Conservation (phyloP, 2,888 invertebrate genomes). For the Drosophila nr. perissopoda region DNA sequence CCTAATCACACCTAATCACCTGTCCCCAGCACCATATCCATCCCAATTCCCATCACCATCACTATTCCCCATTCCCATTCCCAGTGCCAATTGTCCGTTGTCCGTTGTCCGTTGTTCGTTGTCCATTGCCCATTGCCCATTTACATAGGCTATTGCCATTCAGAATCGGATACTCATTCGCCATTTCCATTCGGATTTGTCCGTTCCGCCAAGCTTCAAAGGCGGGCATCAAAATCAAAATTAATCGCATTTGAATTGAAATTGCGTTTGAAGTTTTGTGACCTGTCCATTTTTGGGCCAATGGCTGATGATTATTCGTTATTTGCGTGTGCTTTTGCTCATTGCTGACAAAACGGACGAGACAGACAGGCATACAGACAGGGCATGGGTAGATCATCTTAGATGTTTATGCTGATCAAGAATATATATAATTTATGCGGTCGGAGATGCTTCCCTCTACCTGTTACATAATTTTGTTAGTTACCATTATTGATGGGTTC, state of each 20-base stretch:
- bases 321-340: conserved; percentile 5
- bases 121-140: not conserved
- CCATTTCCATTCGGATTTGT: conserved; percentile 21
- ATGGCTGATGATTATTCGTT: conserved; percentile 12
- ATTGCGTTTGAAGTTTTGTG: conserved; percentile 56
- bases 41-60: not conserved
- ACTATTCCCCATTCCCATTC: not conserved
- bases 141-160: not conserved
- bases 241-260: conserved; percentile 72
- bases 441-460: not conserved
- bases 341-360: not conserved
- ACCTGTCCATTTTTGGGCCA: conserved; percentile 26
- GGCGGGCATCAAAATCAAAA: conserved; percentile 64
- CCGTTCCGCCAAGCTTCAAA: conserved; percentile 59
- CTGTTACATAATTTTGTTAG: not conserved
- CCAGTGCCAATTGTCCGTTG: not conserved
- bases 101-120: not conserved
- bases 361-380: not conserved
- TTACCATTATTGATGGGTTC: not conserved
- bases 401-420: not conserved
- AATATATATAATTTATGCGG: not conserved
- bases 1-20: conserved; percentile 24
- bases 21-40: not conserved
- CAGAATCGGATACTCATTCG: conserved; percentile 19
- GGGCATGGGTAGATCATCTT: not conserved